Conservation (phyloP, 2,113 vertebrate species). For the Chunga burmeisteri region DNA sequence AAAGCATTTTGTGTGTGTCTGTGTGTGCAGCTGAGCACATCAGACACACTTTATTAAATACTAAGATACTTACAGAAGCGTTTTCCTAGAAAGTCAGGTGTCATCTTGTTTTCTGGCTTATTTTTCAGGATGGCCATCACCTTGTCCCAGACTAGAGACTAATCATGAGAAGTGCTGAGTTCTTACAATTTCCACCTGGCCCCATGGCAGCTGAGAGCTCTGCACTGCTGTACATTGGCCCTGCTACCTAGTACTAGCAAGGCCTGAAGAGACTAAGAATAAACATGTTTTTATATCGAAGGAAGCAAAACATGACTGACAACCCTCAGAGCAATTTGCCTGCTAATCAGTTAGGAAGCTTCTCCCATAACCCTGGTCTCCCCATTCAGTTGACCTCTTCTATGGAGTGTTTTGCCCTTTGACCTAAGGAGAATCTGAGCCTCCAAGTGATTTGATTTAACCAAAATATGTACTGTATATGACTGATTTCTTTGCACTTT, state of each 20-base stretch:
- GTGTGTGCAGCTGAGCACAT: background rate
- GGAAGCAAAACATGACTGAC: constrained; percentile 71
- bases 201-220: background rate
- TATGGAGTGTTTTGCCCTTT: constrained; percentile 79
- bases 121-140: background rate
- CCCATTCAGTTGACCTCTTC: constrained; percentile 75
- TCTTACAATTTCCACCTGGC: background rate
- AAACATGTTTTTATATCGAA: constrained; percentile 6
- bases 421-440: constrained; percentile 66
- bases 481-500: background rate
- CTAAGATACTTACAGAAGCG: background rate
- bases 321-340: constrained; percentile 72
- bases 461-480: background rate
- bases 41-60: background rate
- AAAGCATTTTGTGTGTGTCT: background rate
- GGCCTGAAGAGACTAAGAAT: background rate
- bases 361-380: constrained; percentile 77
- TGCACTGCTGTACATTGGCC: background rate
- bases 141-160: background rate
- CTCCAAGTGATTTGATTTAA: background rate
- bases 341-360: constrained; percentile 75
- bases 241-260: background rate
- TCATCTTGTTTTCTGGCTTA: background rate
- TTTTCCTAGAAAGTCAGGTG: background rate
- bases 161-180: background rate